These are phyloP conservation scores for Scaptomyza cyrtandrae DNA, from an alignment of 2,888 invertebrate genomes.

Conservation along the genomic window DNA sequence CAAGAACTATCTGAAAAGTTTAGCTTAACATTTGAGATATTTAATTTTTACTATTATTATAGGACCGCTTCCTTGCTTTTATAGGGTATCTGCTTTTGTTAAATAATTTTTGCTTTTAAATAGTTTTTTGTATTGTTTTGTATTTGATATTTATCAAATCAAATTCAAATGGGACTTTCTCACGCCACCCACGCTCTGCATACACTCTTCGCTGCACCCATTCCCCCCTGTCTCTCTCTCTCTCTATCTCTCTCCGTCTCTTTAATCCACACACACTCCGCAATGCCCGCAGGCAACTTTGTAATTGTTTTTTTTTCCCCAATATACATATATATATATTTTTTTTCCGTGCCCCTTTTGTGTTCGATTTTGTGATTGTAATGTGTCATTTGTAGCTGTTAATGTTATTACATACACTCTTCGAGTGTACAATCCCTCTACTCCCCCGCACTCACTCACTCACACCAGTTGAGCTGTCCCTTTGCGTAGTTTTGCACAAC, in stretches of 20 bases:
- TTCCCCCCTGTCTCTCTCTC: neutral
- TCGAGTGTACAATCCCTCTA: constrained; percentile 1
- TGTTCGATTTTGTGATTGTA: constrained; percentile 26
- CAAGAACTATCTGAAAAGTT: too few relatives aligned
- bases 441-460: too few relatives aligned
- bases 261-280: neutral
- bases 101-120: neutral
- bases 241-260: neutral
- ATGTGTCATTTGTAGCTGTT: constrained; percentile 54
- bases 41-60: neutral
- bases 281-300: constrained; percentile 25
- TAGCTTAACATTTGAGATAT: too few relatives aligned
- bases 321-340: neutral
- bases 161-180: constrained; percentile 52
- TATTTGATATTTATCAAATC: neutral
- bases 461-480: constrained; percentile 5
- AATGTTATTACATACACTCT: constrained; percentile 33
- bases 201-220: neutral
- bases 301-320: constrained; percentile 17
- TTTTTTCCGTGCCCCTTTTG: neutral
- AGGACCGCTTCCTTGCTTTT: too few relatives aligned
- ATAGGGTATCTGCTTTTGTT: neutral
- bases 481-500: constrained; percentile 51
- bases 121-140: neutral
- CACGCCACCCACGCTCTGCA: constrained; percentile 61